Base-by-base conservation (phyloP, 2,888 invertebrate species). In the Pelosia muscerda region DNA sequence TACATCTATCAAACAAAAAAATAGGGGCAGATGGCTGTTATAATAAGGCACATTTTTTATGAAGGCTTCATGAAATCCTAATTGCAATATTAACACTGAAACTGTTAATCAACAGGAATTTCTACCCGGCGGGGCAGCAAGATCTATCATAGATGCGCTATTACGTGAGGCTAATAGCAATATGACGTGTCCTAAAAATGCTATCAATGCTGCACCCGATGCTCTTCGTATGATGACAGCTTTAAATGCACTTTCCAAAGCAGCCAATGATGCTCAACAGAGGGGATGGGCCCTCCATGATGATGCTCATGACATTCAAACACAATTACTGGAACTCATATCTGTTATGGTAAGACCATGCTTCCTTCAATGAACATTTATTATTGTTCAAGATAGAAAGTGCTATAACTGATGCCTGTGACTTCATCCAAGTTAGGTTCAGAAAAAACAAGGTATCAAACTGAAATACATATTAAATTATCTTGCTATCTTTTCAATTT, bases 241-340 rank as follows among this genome's bases (percentile, higher is more conserved):
- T 49, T 97, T 99, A 78, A 96, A 96, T 75, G 97, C 98, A 74
- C 92, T 99, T 76, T 97, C 97, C 2, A 97, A 97, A 73, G 98
- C 98, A 76, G 98, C 98, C 79, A 98, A 99, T 86, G 99, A 99
- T 88, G 98, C 98, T 0, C 99, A 99, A 86, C 99, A 99, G 86
- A 95, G 99, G 69, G 98, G 98, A 79, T 99, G 99, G 99, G 98
- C 98, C 89, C 94, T 99, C 38, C 98, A 99, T 87, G 99, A 99
- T 87, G 99, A 99, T 88, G 98, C 99, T 78, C 96, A 96, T 71
- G 97, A 97, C 79, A 99, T 99, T 85, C 96, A 97, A 71, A 97
- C 98, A 72, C 97, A 98, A 88, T 95, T 99, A 68, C 96, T 96
- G 67, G 97, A 98, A 88, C 95, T 98, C 28, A 97, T 97, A 63